Conservation (phyloP, 2,797 vertebrate genomes). For the Coilia nasus region DNA sequence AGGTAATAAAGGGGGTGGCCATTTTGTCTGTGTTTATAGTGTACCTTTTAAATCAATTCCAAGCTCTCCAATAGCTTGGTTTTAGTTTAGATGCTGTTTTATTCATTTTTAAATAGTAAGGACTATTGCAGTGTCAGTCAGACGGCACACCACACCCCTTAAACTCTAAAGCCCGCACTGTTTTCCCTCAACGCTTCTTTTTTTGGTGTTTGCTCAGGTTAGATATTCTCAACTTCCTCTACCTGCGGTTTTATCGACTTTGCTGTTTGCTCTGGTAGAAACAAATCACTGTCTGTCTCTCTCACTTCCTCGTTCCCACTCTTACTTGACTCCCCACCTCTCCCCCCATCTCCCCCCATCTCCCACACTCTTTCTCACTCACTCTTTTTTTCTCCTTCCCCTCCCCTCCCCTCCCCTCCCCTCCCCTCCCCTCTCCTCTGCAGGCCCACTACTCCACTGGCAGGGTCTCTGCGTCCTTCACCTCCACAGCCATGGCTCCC, state of each 20-base stretch:
- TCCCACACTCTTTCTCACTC: background rate
- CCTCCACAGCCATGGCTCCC: constrained; percentile 94
- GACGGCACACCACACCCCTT: background rate
- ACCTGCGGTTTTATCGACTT: background rate
- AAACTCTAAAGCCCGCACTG: background rate
- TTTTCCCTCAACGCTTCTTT: background rate
- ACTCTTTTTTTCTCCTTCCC: too few relatives aligned
- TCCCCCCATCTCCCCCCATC: too few relatives aligned
- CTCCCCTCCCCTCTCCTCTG: constrained; percentile 25
- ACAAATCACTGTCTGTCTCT: background rate
- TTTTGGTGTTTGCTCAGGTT: background rate
- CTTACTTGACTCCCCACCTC: background rate
- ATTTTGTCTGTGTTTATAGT: background rate
- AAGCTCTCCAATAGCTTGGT: background rate
- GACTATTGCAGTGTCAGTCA: background rate
- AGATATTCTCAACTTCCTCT: background rate
- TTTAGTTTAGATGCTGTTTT: background rate
- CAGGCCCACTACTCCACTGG: constrained; percentile 98
- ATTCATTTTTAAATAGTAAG: background rate
- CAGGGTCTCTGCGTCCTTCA: constrained; percentile 94
- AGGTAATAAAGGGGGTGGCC: too few relatives aligned
- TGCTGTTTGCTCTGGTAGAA: background rate
- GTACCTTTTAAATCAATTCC: background rate
- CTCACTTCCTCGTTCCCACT: background rate
- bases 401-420: background rate